Percentiles rank a stretch among this genome's conserved stretches.
These are phyloP conservation scores for Plectropomus leopardus DNA, from an alignment of 2,113 vertebrate genomes.

Conservation along the genomic window DNA sequence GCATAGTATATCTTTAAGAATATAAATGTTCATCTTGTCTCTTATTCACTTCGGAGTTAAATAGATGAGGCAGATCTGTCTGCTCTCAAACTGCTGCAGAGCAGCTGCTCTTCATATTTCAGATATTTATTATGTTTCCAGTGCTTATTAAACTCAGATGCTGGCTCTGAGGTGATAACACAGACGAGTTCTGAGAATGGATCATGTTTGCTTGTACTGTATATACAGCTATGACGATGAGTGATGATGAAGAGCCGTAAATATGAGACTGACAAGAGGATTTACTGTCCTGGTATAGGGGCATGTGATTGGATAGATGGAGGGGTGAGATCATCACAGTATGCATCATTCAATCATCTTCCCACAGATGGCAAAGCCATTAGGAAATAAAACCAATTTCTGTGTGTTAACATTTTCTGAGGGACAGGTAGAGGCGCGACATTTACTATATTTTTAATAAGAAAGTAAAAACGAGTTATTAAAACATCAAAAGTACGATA, in stretches of 20 bases:
- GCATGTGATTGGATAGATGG: conserved; percentile 37
- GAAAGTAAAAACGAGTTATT: not conserved
- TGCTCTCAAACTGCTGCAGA: conserved; percentile 20
- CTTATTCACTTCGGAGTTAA: not conserved
- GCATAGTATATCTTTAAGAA: too few relatives aligned
- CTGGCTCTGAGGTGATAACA: conserved; percentile 38
- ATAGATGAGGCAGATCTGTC: conserved; percentile 16
- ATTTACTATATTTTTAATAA: conserved; percentile 1
- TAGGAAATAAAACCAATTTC: conserved; percentile 41
- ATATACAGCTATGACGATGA: conserved; percentile 48
- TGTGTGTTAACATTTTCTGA: conserved; percentile 8
- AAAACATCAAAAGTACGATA: too few relatives aligned
- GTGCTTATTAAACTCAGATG: conserved; percentile 37
- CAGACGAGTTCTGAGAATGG: conserved; percentile 15
- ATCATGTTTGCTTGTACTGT: conserved; percentile 47
- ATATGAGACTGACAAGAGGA: conserved; percentile 61
- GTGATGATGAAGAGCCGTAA: conserved; percentile 60
- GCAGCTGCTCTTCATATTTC: conserved; percentile 55
- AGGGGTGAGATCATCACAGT: conserved; percentile 62
- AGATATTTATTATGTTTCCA: conserved; percentile 55
- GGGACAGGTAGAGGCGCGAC: not conserved
- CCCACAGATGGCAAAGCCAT: conserved; percentile 69
- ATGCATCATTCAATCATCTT: conserved; percentile 59
- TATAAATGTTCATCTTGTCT: not conserved
- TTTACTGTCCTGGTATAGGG: conserved; percentile 46